Percentiles rank a stretch among this genome's conserved stretches.
Conservation (phyloP, 1,140 invertebrate species). For the Leptinotarsa texana region DNA sequence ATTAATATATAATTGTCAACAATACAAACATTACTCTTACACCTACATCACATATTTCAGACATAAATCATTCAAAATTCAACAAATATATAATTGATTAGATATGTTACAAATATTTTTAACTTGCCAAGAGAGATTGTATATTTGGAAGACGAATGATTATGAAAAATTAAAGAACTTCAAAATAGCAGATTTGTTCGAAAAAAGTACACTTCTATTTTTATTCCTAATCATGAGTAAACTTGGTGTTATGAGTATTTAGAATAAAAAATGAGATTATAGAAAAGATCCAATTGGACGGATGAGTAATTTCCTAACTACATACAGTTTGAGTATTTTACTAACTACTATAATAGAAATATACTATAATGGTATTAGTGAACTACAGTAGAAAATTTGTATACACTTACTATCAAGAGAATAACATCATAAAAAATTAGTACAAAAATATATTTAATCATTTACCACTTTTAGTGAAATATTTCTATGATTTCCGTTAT, state of each 20-base stretch:
- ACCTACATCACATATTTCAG: constrained; percentile 27
- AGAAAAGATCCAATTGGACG: background rate
- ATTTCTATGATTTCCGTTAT: too few relatives aligned
- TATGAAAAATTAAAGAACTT: background rate
- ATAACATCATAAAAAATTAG: too few relatives aligned
- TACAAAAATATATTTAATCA: too few relatives aligned
- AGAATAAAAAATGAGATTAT: background rate
- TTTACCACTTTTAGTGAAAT: too few relatives aligned
- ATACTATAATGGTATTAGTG: background rate
- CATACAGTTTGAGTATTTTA: constrained; percentile 6
- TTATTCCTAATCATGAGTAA: background rate
- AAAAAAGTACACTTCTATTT: too few relatives aligned
- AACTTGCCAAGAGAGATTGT: background rate
- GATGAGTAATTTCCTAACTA: background rate
- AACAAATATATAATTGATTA: constrained; percentile 7
- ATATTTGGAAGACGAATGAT: constrained; percentile 15
- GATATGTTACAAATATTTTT: background rate
- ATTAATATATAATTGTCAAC: constrained; percentile 24
- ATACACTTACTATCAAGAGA: too few relatives aligned
- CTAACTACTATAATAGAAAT: background rate
- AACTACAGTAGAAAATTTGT: background rate
- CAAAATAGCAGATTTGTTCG: too few relatives aligned
- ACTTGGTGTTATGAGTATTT: background rate
- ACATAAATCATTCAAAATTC: constrained; percentile 16
- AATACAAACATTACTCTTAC: constrained; percentile 21